These are phyloP conservation scores for Channallabes apus DNA, from an alignment of 2,797 vertebrate species.

Conservation along the genomic window DNA sequence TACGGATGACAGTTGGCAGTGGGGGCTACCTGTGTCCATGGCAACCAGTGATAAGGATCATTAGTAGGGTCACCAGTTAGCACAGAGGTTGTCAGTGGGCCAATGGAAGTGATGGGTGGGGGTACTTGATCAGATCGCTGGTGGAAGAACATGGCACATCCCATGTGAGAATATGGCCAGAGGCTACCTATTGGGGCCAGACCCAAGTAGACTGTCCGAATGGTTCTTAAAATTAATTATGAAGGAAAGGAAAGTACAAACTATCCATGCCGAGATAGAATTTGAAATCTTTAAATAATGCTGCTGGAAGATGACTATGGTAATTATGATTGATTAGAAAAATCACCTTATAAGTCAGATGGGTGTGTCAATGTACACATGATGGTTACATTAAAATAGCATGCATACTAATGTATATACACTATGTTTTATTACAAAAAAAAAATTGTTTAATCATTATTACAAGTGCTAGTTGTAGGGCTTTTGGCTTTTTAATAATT, in stretches of 20 bases:
- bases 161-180: slow-evolving; percentile 11
- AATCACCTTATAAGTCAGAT: not conserved
- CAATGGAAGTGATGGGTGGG: slow-evolving; percentile 5
- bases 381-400: not conserved
- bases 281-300: not conserved
- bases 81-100: slow-evolving; percentile 49
- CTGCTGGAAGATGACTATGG: not conserved
- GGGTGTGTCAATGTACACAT: not conserved
- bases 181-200: slow-evolving; percentile 22
- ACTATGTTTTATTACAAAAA: not conserved
- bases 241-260: not conserved
- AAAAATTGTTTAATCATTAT: not conserved
- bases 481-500: not conserved
- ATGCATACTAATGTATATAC: not conserved
- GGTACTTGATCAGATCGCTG: slow-evolving; percentile 41
- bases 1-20: slow-evolving; percentile 45
- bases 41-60: slow-evolving; percentile 61
- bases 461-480: no score
- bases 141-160: slow-evolving; percentile 34
- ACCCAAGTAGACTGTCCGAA: slow-evolving; percentile 18
- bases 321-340: not conserved
- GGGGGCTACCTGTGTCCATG: slow-evolving; percentile 55
- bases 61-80: slow-evolving; percentile 60
- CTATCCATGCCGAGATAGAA: not conserved
- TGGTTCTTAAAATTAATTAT: not conserved